Evolutionary conservation across 2,797 vertebrate genomes (phyloP).

Genomic region (Sparus aurata): DNA sequence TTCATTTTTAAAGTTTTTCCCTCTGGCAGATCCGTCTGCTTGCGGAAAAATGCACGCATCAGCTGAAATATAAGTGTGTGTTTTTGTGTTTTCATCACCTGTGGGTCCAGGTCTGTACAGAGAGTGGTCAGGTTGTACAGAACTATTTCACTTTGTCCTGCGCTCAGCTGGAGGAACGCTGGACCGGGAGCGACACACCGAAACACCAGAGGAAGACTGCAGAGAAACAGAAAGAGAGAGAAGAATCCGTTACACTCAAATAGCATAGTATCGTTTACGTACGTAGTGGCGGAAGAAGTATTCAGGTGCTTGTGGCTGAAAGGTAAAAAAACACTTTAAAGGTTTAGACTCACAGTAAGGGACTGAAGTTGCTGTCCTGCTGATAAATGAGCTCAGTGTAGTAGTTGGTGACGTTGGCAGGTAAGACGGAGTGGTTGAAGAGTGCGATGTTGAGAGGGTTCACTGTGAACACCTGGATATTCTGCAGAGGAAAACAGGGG

Average conservation of each 20-base stretch:
- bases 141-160: slow-evolving; percentile 34
- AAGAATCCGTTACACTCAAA: background rate
- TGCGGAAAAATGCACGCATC: background rate
- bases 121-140: slow-evolving; percentile 55
- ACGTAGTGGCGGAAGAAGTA: background rate
- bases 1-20: background rate
- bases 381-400: slow-evolving; percentile 78
- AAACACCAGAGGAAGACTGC: slow-evolving; percentile 76
- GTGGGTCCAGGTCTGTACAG: slow-evolving; percentile 69
- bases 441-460: slow-evolving; percentile 80
- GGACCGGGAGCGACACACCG: slow-evolving; percentile 72
- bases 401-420: slow-evolving; percentile 69
- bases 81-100: slow-evolving; percentile 59
- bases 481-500: slow-evolving; percentile 27
- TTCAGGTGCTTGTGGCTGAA: background rate
- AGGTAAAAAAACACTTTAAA: background rate
- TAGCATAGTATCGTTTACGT: background rate
- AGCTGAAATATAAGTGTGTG: background rate
- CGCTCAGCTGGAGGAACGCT: slow-evolving; percentile 71
- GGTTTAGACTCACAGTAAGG: slow-evolving; percentile 76
- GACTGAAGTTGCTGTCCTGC: slow-evolving; percentile 77
- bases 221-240: slow-evolving; percentile 6
- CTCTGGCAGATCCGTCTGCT: background rate
- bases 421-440: slow-evolving; percentile 56
- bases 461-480: slow-evolving; percentile 77